Percentiles rank a stretch among this genome's conserved stretches.
These are phyloP conservation scores for Calyptomena viridis DNA, from an alignment of 2,113 vertebrate genomes.

Conservation along the genomic window DNA sequence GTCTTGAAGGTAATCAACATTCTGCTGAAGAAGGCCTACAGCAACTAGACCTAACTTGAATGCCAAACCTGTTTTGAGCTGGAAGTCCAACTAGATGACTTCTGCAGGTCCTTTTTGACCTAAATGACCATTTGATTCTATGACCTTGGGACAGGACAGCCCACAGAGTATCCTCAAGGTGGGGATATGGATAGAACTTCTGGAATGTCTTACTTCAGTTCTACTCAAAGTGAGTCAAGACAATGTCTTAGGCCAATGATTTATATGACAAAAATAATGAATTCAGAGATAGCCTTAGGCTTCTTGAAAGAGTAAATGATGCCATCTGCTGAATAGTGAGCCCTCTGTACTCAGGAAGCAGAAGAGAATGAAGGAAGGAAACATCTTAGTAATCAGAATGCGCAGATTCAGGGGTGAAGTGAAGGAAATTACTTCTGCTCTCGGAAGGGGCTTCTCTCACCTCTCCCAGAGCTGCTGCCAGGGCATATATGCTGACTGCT, in stretches of 20 bases:
- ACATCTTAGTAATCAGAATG: not conserved
- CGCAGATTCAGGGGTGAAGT: not conserved
- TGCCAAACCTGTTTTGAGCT: not conserved
- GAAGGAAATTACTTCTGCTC: not conserved
- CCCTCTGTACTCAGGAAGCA: not conserved
- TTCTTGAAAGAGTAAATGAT: not conserved
- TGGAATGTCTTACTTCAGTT: not conserved
- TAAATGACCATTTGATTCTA: not conserved
- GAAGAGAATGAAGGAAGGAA: not conserved
- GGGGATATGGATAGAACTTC: not conserved
- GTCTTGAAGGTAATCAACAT: not conserved
- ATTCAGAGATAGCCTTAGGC: not conserved
- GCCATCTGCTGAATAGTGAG: not conserved
- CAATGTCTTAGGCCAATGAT: not conserved
- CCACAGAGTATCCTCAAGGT: not conserved
- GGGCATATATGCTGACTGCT: not conserved
- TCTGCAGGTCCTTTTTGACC: not conserved
- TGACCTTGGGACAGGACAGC: not conserved
- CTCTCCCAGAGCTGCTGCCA: not conserved
- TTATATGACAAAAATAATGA: fast-evolving
- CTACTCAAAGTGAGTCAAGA: not conserved
- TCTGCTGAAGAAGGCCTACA: not conserved
- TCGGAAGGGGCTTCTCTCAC: not conserved
- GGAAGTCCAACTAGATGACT: not conserved
- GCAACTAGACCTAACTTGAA: not conserved